A percentile compares a stretch with the other conserved stretches of the same genome.
Evolutionary conservation across 2,888 invertebrate species (phyloP).

Genomic region (Eledona agricola): DNA sequence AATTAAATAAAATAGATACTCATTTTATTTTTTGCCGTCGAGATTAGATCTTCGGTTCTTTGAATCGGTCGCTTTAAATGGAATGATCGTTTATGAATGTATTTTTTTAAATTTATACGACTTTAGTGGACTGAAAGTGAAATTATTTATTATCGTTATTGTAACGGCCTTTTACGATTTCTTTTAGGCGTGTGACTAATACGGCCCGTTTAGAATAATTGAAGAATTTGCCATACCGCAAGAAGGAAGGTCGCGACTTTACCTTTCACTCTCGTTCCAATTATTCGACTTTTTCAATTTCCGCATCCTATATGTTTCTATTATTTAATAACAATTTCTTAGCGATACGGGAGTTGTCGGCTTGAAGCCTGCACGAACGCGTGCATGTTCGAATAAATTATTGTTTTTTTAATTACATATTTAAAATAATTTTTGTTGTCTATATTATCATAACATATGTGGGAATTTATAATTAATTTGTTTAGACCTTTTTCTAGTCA

Average conservation of each 20-base stretch:
- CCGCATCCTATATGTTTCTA: constrained; percentile 5
- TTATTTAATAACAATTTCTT: constrained; percentile 10
- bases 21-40: constrained; percentile 4
- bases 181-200: too few relatives aligned
- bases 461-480: too few relatives aligned
- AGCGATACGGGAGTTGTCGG: too few relatives aligned
- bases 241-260: background rate
- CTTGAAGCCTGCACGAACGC: too few relatives aligned
- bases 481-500: too few relatives aligned
- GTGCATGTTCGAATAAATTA: too few relatives aligned
- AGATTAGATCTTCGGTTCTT: constrained; percentile 22
- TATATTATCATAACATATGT: too few relatives aligned
- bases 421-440: too few relatives aligned
- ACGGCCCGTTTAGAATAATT: too few relatives aligned
- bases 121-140: background rate
- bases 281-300: constrained; percentile 7
- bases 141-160: too few relatives aligned
- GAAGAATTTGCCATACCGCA: background rate
- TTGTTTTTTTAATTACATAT: too few relatives aligned
- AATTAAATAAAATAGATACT: constrained; percentile 16
- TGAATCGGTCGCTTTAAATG: constrained; percentile 4
- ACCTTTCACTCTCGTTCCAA: constrained; percentile 5
- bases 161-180: too few relatives aligned
- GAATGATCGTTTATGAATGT: constrained; percentile 8
- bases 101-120: constrained; percentile 1